These are phyloP conservation scores for Megatriorchis doriae DNA, from an alignment of 2,113 vertebrate species.

Conservation along the genomic window DNA sequence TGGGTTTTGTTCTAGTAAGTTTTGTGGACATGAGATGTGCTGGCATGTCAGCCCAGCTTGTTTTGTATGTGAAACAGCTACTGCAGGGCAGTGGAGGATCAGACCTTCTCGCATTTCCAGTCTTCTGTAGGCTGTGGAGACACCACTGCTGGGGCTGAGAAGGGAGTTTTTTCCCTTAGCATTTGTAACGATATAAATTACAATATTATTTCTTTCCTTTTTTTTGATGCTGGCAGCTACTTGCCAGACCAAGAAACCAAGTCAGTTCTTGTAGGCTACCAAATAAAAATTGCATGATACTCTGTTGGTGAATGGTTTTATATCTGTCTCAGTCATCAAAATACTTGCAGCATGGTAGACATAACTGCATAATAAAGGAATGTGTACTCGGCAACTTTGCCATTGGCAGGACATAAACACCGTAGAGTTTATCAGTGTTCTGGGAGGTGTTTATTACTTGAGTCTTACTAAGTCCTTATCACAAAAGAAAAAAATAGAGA, in stretches of 20 bases:
- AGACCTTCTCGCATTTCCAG: neutral
- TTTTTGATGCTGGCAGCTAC: neutral
- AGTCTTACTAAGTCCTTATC: neutral
- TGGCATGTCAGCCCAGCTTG: neutral
- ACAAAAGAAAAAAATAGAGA: neutral
- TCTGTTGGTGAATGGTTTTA: neutral
- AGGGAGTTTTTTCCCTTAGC: neutral
- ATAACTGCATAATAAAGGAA: slow-evolving; percentile 59
- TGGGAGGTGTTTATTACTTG: slow-evolving; percentile 10
- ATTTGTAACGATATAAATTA: neutral
- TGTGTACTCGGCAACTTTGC: neutral
- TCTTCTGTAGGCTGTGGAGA: neutral
- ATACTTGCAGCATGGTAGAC: neutral
- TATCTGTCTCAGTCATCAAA: slow-evolving; percentile 12
- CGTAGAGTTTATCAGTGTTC: neutral
- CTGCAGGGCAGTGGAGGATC: neutral
- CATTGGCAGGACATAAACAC: slow-evolving; percentile 13
- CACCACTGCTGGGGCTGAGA: neutral
- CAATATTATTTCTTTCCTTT: neutral
- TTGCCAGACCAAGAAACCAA: neutral
- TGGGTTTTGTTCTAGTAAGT: neutral
- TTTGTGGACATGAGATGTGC: neutral
- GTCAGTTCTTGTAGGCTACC: neutral
- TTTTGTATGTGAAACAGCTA: neutral
- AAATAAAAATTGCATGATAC: neutral